Evolutionary conservation across 2,888 invertebrate species (phyloP), one percentile per base, ranked within the genome.

Genomic region (Rugalucina vietnamica): DNA sequence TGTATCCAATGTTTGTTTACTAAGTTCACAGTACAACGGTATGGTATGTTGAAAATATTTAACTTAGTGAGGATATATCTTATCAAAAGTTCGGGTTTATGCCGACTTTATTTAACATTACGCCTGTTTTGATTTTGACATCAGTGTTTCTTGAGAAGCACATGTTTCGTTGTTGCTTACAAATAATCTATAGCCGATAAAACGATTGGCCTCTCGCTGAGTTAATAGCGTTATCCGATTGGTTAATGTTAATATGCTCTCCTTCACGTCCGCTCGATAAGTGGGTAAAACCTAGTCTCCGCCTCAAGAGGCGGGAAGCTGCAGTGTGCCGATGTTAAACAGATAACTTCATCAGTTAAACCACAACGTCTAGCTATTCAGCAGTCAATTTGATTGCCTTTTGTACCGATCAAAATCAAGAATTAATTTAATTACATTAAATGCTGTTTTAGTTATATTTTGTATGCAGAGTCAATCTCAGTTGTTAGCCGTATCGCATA

Each of bases 401-500:
- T 65, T 65, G 34, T 65, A 65, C 34, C 18, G 65, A 65, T 65
- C 65, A 65, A 5, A 60, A 60, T 60, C 29, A 24, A 21, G 8
- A 75, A 81, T 88, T 85, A 85, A 88, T 85, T 86, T 88, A 85
- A 88, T 88, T 88, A 84, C 84, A 88, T 88, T 88, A 88, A 88
- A 88, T 88, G 85, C 85, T 85, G 65, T 88, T 88, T 85, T 85
- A 88, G 85, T 85, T 84, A 84, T 76, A 88, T 84, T 88, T 82
- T 82, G 88, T 88, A 85, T 86, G 85, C 85, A 84, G 70, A 86
- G 83, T 85, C 83, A 83, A 83, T 83, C 54, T 39, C 70, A 72
- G 84, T 79, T 80, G 84, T 57, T 69, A 73, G 80, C 82, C 78
- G 57, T 77, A 73, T 75, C 80, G 88, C 79, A 88, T 88, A 84